Conservation (phyloP, 2,888 invertebrate genomes). For the Tipula lateralis region DNA sequence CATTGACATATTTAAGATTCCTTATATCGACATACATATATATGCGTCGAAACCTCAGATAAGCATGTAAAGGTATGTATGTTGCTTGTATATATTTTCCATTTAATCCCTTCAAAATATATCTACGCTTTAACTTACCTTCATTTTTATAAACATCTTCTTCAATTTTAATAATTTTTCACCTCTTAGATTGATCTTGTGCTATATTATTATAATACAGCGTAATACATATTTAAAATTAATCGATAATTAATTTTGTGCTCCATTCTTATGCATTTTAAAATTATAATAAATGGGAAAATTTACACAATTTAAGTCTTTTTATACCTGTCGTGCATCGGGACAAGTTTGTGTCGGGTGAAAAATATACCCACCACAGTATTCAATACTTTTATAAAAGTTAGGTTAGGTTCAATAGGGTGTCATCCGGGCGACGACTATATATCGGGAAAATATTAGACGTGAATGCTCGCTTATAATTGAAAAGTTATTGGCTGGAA, state of each 20-base stretch:
- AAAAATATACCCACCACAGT: too few relatives aligned
- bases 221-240: background rate
- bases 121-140: background rate
- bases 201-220: background rate
- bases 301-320: background rate
- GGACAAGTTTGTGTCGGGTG: background rate
- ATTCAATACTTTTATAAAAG: too few relatives aligned
- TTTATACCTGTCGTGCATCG: background rate
- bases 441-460: too few relatives aligned
- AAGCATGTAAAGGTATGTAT: too few relatives aligned
- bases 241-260: background rate
- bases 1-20: background rate
- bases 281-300: background rate
- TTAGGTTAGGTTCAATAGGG: too few relatives aligned
- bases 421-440: too few relatives aligned
- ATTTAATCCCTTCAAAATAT: background rate
- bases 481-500: too few relatives aligned
- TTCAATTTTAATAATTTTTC: background rate
- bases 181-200: background rate
- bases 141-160: background rate
- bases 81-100: background rate
- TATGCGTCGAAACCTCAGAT: background rate
- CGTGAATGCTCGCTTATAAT: too few relatives aligned
- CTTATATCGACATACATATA: background rate
- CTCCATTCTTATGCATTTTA: background rate